phyloP scores from a whole-genome alignment of 2,113 vertebrate species.

The Vulpes lagopus region DNA sequence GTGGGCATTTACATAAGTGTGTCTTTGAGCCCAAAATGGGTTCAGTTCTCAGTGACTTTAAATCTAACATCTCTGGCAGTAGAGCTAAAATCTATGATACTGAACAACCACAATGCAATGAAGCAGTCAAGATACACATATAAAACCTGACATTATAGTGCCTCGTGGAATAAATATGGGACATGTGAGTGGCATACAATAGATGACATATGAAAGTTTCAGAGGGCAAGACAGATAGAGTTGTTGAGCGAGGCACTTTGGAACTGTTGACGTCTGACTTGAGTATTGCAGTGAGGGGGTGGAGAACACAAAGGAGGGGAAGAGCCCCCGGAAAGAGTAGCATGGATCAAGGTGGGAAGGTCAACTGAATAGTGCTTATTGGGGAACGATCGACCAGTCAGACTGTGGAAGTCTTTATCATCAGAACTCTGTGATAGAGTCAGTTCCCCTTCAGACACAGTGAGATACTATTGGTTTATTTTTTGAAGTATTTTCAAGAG shows the following conservation, averaged over 20 bases:
- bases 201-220: background rate
- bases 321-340: background rate
- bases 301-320: background rate
- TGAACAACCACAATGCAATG: background rate
- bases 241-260: background rate
- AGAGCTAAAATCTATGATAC: background rate
- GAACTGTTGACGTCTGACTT: background rate
- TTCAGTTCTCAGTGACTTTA: background rate
- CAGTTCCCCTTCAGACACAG: background rate
- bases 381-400: background rate
- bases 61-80: background rate
- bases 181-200: background rate
- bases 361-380: background rate
- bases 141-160: background rate
- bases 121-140: background rate
- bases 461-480: conserved; percentile 30
- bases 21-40: background rate
- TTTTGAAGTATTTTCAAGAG: conserved; percentile 66
- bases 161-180: background rate
- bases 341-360: background rate
- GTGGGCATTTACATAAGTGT: background rate
- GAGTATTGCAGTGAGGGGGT: background rate
- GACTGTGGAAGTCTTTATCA: background rate
- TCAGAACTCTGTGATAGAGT: conserved; percentile 32
- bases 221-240: background rate